Evolutionary conservation across 2,113 vertebrate genomes (phyloP), one percentile per base, ranked within the genome.

Genomic region (Hippocampus comes): DNA sequence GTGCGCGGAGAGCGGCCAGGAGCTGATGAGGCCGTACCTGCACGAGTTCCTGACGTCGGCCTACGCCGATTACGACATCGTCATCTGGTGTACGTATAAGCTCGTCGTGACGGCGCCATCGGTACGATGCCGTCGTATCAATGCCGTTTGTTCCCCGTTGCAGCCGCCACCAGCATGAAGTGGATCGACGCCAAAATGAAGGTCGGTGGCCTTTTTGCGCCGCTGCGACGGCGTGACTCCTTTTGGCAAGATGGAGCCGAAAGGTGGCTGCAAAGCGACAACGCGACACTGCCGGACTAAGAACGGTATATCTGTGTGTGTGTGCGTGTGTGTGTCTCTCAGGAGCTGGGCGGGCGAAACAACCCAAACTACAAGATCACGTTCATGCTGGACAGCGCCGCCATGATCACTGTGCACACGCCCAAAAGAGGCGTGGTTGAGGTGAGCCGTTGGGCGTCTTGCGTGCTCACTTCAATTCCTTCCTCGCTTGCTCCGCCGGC

Each of bases 151-250:
- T 86, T 85, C 83, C 81, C 53, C 34, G 34, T 87, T 82, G 7
- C 48, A 99, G 97, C 97, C 92, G 97, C 97, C 64, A 99, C 97
- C 80, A 99, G 97, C 89, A 99, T 99, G 97, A 99, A 99, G 91
- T 99, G 97, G 97, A 99, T 99, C 89, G 97, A 99, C 89, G 97
- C 97, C 84, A 99, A 99, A 92, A 99, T 99, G 96, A 99, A 99
- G 92, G 97, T 96, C 93, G 90, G 95, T 51, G 15, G 6, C 5
- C 14, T 49, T 49, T 5, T 5, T 17, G 4, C 43, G 43, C 42
- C 42, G 48, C 48, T 4, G 15, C 14, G 21, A 56, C 55, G 15
- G 25, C 25, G 25, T 25, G 25, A 25, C 25, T 25, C 25, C 25
- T 25, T 25, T 25, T 25, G 12, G n/a, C n/a, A 9, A 59, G 14